These are phyloP conservation scores for Drosophila navojoa DNA, from an alignment of 1,140 invertebrate species.

Conservation along the genomic window DNA sequence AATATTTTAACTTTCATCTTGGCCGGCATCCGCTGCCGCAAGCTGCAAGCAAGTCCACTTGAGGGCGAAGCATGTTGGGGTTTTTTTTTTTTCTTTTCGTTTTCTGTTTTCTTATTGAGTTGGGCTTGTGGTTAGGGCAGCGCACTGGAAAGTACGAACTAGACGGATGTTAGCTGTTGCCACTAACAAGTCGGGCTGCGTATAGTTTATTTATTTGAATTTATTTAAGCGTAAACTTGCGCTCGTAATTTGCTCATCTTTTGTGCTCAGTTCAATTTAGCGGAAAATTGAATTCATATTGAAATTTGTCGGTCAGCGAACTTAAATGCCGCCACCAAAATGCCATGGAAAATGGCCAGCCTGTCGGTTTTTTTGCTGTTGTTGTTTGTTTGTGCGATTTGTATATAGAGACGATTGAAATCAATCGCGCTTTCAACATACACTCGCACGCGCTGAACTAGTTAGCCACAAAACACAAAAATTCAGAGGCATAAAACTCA, in stretches of 20 bases:
- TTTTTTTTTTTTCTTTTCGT: no score
- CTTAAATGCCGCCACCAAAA: constrained; percentile 35
- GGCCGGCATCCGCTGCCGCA: constrained; percentile 35
- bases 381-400: constrained; percentile 19
- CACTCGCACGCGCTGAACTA: constrained; percentile 21
- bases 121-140: neutral
- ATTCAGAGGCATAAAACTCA: constrained; percentile 34
- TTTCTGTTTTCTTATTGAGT: no score
- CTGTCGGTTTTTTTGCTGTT: constrained; percentile 8
- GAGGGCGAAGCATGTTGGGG: neutral
- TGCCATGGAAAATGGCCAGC: constrained; percentile 19
- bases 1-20: constrained; percentile 61
- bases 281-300: constrained; percentile 69
- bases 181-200: constrained; percentile 29
- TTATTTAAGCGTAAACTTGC: constrained; percentile 62
- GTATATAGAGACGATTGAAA: constrained; percentile 36
- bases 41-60: constrained; percentile 26
- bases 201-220: constrained; percentile 61
- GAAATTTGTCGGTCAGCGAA: constrained; percentile 57
- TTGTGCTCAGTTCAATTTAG: constrained; percentile 64
- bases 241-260: constrained; percentile 60
- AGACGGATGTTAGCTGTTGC: constrained; percentile 25
- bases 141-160: neutral
- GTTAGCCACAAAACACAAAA: constrained; percentile 40
- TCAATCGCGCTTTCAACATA: constrained; percentile 52